Conservation (phyloP, 2,113 vertebrate genomes). For the Cebus imitator region DNA sequence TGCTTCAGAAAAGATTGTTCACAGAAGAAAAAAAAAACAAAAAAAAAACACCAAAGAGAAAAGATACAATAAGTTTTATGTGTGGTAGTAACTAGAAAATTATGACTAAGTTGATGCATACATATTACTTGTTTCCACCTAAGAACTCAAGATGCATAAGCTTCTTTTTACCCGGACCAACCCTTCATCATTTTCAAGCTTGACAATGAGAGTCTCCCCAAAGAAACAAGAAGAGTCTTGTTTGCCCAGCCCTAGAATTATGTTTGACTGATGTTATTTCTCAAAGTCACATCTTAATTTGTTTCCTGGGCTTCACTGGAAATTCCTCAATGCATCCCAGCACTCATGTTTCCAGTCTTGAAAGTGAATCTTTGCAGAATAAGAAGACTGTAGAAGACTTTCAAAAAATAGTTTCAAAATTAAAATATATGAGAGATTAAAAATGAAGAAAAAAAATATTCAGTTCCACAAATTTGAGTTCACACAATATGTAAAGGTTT, state of each 20-base stretch:
- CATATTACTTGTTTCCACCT: slow-evolving; percentile 26
- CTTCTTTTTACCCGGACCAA: not conserved
- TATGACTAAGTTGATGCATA: not conserved
- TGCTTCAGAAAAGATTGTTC: slow-evolving; percentile 49
- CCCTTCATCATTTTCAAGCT: slow-evolving; percentile 37
- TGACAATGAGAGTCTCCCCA: slow-evolving; percentile 51
- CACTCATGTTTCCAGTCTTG: not conserved
- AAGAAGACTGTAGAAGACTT: slow-evolving; percentile 12
- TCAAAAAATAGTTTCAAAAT: not conserved
- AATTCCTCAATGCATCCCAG: slow-evolving; percentile 3
- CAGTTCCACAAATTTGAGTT: not conserved
- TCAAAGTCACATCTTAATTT: slow-evolving; percentile 72
- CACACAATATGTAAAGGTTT: not conserved
- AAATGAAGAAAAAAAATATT: not conserved
- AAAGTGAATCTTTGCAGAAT: slow-evolving; percentile 46
- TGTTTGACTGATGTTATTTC: slow-evolving; percentile 64
- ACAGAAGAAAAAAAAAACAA: not conserved
- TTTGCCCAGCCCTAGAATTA: slow-evolving; percentile 65
- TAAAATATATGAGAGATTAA: slow-evolving; percentile 12
- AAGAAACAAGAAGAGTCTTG: slow-evolving; percentile 54
- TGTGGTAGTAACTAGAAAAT: slow-evolving; percentile 16
- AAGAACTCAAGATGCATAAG: not conserved
- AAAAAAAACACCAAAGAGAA: not conserved
- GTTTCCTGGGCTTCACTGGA: slow-evolving; percentile 50
- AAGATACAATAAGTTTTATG: slow-evolving; percentile 15